Conservation (phyloP, 2,797 vertebrate genomes). For the Neosilurus hyrtlii region DNA sequence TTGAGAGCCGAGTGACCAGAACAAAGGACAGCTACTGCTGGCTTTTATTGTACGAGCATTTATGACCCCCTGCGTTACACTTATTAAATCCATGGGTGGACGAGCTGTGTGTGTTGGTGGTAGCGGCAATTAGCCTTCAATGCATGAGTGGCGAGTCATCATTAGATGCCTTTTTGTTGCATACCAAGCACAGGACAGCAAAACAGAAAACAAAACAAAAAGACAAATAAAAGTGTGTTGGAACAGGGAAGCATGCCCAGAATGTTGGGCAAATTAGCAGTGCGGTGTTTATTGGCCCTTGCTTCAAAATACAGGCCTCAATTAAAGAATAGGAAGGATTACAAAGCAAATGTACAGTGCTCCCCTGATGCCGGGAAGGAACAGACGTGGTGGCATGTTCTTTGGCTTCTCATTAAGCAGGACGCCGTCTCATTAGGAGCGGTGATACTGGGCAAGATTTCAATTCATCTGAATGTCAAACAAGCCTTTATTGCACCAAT, state of each 20-base stretch:
- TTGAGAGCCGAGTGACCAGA: conserved; percentile 54
- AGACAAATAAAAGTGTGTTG: conserved; percentile 2
- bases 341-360: conserved; percentile 41
- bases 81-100: conserved; percentile 77
- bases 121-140: conserved; percentile 69
- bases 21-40: conserved; percentile 61
- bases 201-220: neutral
- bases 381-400: conserved; percentile 35
- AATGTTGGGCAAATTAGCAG: conserved; percentile 45
- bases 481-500: conserved; percentile 51
- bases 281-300: conserved; percentile 19
- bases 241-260: conserved; percentile 19
- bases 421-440: conserved; percentile 40
- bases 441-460: conserved; percentile 51
- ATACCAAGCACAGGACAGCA: conserved; percentile 22
- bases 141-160: conserved; percentile 56
- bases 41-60: conserved; percentile 72
- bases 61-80: conserved; percentile 75
- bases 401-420: conserved; percentile 51
- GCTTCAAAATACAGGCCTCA: conserved; percentile 42
- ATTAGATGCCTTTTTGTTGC: conserved; percentile 58
- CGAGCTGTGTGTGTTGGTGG: conserved; percentile 55
- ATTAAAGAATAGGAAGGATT: conserved; percentile 51
- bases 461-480: conserved; percentile 57
- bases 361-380: conserved; percentile 42